Evolutionary conservation across 2,113 vertebrate genomes (phyloP).

Genomic region (Oreocharis arfaki): DNA sequence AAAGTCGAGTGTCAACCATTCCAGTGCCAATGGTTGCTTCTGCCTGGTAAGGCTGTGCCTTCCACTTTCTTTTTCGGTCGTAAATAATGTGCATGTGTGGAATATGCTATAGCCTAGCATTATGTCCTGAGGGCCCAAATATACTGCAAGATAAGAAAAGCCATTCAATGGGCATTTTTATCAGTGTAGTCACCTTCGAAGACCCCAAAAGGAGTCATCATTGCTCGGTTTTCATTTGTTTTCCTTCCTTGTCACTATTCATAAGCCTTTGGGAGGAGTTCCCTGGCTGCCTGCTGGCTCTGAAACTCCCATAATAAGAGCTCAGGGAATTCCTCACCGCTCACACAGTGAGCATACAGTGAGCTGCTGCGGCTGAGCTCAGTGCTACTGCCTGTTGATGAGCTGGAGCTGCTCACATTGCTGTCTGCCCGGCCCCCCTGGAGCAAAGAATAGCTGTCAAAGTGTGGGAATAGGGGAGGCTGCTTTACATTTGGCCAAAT

Average conservation of each 20-base stretch:
- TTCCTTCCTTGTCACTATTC: not conserved
- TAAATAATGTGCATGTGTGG: not conserved
- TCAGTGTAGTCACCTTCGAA: not conserved
- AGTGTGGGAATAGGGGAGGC: not conserved
- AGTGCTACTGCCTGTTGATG: not conserved
- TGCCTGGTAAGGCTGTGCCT: not conserved
- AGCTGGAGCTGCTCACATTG: not conserved
- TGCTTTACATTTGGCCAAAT: not conserved
- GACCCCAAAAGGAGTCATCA: not conserved
- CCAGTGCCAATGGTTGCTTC: not conserved
- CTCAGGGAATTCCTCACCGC: not conserved
- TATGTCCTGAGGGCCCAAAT: not conserved
- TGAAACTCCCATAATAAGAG: not conserved
- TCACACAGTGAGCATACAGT: not conserved
- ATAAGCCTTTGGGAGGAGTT: not conserved
- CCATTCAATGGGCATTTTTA: not conserved
- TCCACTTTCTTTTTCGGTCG: not conserved
- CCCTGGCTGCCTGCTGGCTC: not conserved
- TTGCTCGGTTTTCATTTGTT: not conserved
- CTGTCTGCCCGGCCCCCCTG: not conserved
- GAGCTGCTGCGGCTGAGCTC: not conserved
- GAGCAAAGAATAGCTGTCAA: not conserved
- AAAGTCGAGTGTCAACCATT: not conserved
- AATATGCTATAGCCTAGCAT: not conserved
- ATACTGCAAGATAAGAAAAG: not conserved